Evolutionary conservation across 35 echinoderm and acorn worm species (phyloP), one percentile per base, ranked within the genome.

Genomic region (Heliocidaris tuberculata): DNA sequence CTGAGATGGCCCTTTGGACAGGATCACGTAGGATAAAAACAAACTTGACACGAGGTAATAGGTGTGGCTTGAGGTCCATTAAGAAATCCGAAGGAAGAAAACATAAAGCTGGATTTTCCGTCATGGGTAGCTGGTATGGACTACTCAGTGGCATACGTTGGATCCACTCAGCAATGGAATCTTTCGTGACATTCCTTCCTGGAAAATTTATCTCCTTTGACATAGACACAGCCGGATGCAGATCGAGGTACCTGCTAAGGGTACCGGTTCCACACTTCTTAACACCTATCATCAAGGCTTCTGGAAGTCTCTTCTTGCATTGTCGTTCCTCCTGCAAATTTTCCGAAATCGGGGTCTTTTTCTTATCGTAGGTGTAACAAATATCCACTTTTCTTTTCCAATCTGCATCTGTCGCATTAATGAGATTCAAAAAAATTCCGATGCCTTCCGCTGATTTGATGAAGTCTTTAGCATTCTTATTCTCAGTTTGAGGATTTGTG

Each of bases 241-340:
- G 49, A 48, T 27, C 60, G 19, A 96, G 92, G 86, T 94, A 96
- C 9, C 50, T 24, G 17, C 78, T 88, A 5, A 96, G 95, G 7
- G 93, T 90, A 8, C 78, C 90, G 29, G 95, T 96, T 4, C 95
- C 95, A 47, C 95, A 47, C 70, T 96, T 96, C 52, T 92, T 94
- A 12, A 89, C 92, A 16, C 95, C 95, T 31, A 96, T 88, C 15
- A 94, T 52, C 21, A 96, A 4, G 5, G 85, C 95, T 30, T 30
- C 29, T 21, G 95, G 95, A 1, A 92, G 4, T 7, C 93, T 49
- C 48, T 47, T 59, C 29, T 59, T 49, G 59, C 95, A 96, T 21
- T 93, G 93, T 30, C 87, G 31, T 30, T 47, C 29, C 12, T 47
- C 87, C 30, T 19, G 47, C 31, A 89, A 89, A 0, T 13, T 48